A percentile compares a stretch with the other conserved stretches of the same genome.
phyloP scores from a whole-genome alignment of 2,888 invertebrate genomes.

The Sinelater perroti region DNA sequence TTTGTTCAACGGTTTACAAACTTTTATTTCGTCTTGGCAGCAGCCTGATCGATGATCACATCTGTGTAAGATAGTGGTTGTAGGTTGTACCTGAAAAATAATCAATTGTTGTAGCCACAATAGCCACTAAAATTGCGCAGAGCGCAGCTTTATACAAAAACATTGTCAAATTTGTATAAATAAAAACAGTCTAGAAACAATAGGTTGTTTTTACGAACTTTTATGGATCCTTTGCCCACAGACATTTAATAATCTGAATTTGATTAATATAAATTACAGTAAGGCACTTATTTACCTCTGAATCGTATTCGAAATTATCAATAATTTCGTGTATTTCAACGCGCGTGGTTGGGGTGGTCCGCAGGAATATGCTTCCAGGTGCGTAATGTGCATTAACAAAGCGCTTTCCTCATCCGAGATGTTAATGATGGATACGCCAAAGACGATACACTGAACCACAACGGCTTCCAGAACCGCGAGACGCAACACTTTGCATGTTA shows the following conservation, averaged over 20 bases:
- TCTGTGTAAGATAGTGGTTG: conserved; percentile 53
- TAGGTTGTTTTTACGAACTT: no score
- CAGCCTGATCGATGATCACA: conserved; percentile 54
- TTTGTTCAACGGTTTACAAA: conserved; percentile 50
- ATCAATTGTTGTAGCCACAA: no score
- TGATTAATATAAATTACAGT: no score
- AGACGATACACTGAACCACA: conserved; percentile 4
- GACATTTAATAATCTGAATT: no score
- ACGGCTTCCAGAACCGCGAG: conserved; percentile 6
- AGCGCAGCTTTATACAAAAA: no score
- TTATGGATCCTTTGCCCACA: conserved; percentile 5
- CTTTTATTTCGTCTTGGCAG: conserved; percentile 48
- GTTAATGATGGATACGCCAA: not conserved
- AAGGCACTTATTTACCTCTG: no score
- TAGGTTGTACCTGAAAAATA: conserved; percentile 40
- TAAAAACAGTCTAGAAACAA: no score
- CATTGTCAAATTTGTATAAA: no score
- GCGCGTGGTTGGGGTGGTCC: conserved; percentile 29
- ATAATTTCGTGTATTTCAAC: conserved; percentile 26
- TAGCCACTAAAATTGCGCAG: no score
- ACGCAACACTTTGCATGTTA: conserved; percentile 5
- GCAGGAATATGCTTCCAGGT: conserved; percentile 15
- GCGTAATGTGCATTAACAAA: not conserved
- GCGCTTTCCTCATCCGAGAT: not conserved
- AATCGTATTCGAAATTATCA: conserved; percentile 10